phyloP scores from a whole-genome alignment of 2,113 vertebrate genomes.

The Raja brachyura region DNA sequence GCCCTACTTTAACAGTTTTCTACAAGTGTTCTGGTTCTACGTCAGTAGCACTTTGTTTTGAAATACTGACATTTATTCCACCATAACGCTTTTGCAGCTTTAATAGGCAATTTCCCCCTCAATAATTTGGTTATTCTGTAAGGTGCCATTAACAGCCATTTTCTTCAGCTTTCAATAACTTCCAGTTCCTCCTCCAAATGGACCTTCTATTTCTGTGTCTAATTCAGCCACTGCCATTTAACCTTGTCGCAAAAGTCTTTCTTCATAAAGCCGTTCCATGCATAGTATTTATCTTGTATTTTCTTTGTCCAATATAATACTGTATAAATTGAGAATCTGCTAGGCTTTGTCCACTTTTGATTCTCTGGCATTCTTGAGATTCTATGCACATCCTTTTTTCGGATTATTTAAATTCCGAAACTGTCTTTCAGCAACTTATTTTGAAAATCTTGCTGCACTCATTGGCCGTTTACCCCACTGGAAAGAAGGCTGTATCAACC shows the following conservation, averaged over 20 bases:
- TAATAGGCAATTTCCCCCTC: not conserved
- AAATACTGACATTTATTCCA: not conserved
- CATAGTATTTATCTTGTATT: not conserved
- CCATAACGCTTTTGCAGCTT: not conserved
- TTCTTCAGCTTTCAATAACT: not conserved
- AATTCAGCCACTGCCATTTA: not conserved
- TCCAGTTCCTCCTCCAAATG: not conserved
- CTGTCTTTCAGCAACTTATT: not conserved
- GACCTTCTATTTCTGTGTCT: not conserved
- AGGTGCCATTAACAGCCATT: not conserved
- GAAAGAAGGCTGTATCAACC: slow-evolving; percentile 9
- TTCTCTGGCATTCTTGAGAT: not conserved
- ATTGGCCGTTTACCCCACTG: slow-evolving; percentile 1
- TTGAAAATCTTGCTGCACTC: not conserved
- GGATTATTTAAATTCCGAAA: slow-evolving; percentile 10
- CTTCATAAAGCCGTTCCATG: not conserved
- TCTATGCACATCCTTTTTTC: not conserved
- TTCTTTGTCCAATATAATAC: not conserved
- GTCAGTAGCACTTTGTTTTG: not conserved
- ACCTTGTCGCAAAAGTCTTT: not conserved
- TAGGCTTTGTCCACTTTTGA: not conserved
- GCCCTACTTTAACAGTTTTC: not conserved
- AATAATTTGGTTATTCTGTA: not conserved
- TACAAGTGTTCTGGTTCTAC: not conserved
- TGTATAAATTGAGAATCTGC: not conserved